Percentiles rank a stretch among this genome's conserved stretches.
phyloP scores from a whole-genome alignment of 2,888 invertebrate species.

The Eilema griseolum region DNA sequence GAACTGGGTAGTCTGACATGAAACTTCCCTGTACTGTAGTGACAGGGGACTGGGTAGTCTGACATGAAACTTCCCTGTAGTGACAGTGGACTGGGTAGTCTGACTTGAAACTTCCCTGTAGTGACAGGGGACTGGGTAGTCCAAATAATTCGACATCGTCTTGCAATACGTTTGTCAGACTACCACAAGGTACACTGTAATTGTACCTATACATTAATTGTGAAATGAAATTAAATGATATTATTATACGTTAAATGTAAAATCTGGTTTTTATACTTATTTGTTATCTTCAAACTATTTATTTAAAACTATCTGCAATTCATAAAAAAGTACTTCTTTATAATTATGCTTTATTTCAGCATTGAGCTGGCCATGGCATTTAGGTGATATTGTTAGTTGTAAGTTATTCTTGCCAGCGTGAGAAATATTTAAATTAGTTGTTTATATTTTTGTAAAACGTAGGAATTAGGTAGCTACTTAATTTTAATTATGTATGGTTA shows the following conservation, averaged over 20 bases:
- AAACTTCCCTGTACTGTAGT: no score
- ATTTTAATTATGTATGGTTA: neutral
- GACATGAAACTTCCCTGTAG: no score
- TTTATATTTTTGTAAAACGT: neutral
- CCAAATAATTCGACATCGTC: no score
- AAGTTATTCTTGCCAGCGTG: constrained; percentile 5
- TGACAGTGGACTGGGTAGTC: no score
- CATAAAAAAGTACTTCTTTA: neutral
- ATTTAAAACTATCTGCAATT: neutral
- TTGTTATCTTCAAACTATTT: constrained; percentile 1
- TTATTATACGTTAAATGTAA: neutral
- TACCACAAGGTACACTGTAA: no score
- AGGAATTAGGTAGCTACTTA: neutral
- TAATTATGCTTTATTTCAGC: neutral
- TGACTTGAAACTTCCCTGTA: no score
- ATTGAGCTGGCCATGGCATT: neutral
- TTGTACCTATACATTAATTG: no score
- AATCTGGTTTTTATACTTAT: neutral
- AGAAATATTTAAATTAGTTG: neutral
- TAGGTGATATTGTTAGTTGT: neutral
- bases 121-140: no score
- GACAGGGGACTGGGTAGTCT: no score
- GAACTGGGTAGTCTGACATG: no score
- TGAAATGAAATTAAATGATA: neutral
- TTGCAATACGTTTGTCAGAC: no score